Evolutionary conservation across 2,888 invertebrate genomes (phyloP).

Genomic region (Oxycera nigricornis): DNA sequence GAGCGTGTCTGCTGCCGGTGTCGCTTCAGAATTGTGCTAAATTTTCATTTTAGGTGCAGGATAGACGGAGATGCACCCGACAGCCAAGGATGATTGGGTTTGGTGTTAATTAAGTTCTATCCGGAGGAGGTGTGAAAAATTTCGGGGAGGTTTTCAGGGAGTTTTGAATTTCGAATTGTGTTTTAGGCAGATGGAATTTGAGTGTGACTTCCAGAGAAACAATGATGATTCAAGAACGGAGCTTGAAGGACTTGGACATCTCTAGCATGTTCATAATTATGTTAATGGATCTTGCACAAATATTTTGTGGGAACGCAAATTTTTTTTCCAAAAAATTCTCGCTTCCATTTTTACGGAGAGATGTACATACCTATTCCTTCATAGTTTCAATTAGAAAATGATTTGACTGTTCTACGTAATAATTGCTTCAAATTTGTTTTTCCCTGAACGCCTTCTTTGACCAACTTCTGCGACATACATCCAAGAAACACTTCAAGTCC

Average conservation of each 20-base stretch:
- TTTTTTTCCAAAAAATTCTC: no score
- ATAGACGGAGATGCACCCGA: background rate
- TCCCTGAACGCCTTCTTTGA: no score
- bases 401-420: no score
- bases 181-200: background rate
- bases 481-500: no score
- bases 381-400: no score
- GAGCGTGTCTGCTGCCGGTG: constrained; percentile 12
- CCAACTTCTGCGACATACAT: no score
- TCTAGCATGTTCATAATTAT: background rate
- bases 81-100: constrained; percentile 9
- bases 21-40: constrained; percentile 1
- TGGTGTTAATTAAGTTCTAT: constrained; percentile 1
- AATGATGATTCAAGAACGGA: background rate
- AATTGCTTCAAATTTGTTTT: no score
- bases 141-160: background rate
- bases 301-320: no score
- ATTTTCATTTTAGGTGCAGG: background rate
- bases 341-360: no score
- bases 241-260: background rate
- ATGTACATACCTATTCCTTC: no score
- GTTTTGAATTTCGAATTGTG: background rate
- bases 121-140: constrained; percentile 24
- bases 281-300: background rate
- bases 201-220: background rate